Conservation (phyloP, 2,797 vertebrate species). For the Gorsachius magnificus region DNA sequence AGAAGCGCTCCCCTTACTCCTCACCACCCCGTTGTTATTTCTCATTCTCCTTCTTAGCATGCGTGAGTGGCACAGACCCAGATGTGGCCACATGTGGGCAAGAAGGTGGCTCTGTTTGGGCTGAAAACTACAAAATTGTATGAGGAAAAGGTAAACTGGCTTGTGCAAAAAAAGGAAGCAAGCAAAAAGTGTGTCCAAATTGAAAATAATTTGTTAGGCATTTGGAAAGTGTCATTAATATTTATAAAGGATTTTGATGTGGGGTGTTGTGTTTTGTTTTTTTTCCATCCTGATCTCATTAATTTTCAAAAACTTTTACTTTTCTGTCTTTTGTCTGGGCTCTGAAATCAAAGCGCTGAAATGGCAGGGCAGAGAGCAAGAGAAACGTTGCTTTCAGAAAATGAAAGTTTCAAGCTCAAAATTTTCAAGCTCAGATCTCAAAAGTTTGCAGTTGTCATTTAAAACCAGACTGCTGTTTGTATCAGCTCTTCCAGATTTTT, state of each 20-base stretch:
- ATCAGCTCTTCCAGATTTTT: background rate
- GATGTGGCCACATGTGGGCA: background rate
- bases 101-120: background rate
- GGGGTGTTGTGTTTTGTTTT: fast-evolving
- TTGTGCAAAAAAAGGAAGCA: background rate
- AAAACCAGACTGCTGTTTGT: background rate
- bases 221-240: background rate
- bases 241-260: background rate
- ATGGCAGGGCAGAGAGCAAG: background rate
- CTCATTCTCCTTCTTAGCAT: fast-evolving
- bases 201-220: background rate
- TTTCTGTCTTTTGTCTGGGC: background rate
- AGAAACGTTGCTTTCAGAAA: fast-evolving
- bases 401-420: fast-evolving
- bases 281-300: background rate
- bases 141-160: background rate
- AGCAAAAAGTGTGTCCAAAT: background rate
- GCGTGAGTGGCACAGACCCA: fast-evolving
- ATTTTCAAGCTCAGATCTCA: background rate
- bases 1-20: background rate
- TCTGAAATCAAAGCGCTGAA: background rate
- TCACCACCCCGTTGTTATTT: fast-evolving
- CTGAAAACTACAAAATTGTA: background rate
- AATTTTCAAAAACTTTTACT: background rate
- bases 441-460: background rate